Percentiles rank a stretch among this genome's conserved stretches.
Evolutionary conservation across 2,888 invertebrate species (phyloP).

Genomic region (Sceliomorpha sp.): DNA sequence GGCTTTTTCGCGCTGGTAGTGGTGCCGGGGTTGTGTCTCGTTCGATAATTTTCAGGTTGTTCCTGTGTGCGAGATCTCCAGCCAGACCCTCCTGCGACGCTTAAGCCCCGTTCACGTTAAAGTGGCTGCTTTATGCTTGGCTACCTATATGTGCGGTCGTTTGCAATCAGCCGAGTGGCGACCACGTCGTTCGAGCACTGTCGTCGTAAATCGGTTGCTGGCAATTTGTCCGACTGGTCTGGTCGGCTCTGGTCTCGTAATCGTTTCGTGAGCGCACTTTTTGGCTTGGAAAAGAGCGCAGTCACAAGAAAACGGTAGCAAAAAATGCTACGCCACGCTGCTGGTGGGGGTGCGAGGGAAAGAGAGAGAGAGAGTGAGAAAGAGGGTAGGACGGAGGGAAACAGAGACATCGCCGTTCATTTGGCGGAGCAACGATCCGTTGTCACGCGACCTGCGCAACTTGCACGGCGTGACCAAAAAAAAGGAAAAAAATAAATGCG

Average conservation of each 20-base stretch:
- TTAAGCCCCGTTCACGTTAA: constrained; percentile 40
- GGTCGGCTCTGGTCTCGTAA: constrained; percentile 20
- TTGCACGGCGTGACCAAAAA: constrained; percentile 29
- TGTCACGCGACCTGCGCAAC: constrained; percentile 50
- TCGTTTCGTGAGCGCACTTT: constrained; percentile 30
- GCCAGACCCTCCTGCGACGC: constrained; percentile 24
- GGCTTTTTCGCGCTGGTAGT: constrained; percentile 31
- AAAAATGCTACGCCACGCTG: too few relatives aligned
- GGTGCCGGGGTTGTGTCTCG: constrained; percentile 29
- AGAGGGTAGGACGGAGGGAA: constrained; percentile 5
- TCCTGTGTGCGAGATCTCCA: constrained; percentile 23
- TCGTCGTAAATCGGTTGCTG: constrained; percentile 48
- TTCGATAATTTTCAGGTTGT: constrained; percentile 36
- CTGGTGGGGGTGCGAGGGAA: constrained; percentile 5
- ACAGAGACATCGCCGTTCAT: constrained; percentile 4
- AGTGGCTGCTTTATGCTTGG: constrained; percentile 43
- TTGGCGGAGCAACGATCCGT: constrained; percentile 19
- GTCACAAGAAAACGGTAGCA: constrained; percentile 18
- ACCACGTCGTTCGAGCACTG: constrained; percentile 45
- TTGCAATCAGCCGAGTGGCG: constrained; percentile 49
- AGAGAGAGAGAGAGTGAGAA: neutral
- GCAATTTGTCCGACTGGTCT: constrained; percentile 47
- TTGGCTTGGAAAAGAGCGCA: constrained; percentile 18
- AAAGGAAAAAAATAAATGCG: constrained; percentile 33
- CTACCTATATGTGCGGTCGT: constrained; percentile 39